phyloP scores from a whole-genome alignment of 1,140 invertebrate species.

The Metopolophium dirhodum region DNA sequence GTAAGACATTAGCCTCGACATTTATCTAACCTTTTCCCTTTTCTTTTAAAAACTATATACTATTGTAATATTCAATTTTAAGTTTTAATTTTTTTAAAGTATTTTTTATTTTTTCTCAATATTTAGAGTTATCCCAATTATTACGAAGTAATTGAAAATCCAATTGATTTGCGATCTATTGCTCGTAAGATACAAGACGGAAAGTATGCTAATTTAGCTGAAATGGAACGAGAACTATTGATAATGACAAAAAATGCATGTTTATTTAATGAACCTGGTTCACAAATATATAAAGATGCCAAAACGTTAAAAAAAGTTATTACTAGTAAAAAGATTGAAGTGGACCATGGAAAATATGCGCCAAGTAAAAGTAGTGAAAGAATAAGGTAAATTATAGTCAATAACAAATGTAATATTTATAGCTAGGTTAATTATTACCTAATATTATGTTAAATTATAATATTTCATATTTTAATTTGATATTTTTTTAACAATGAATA shows the following conservation, averaged over 20 bases:
- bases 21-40: not conserved
- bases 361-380: slow-evolving; percentile 58
- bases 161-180: slow-evolving; percentile 94
- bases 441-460: not conserved
- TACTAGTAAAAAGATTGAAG: slow-evolving; percentile 70
- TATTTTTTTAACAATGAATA: not conserved
- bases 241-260: slow-evolving; percentile 96
- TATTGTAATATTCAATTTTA: too few relatives aligned
- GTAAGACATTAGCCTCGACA: not conserved
- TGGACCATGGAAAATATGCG: slow-evolving; percentile 67
- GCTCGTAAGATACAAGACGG: slow-evolving; percentile 88
- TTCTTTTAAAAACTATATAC: not conserved
- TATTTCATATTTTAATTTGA: not conserved
- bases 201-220: slow-evolving; percentile 76
- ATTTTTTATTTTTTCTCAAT: slow-evolving; percentile 56
- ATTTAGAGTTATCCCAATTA: slow-evolving; percentile 91
- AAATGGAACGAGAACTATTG: slow-evolving; percentile 89
- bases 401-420: not conserved
- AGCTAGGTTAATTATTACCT: not conserved
- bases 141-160: slow-evolving; percentile 93
- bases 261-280: slow-evolving; percentile 94
- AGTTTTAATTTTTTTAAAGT: not conserved
- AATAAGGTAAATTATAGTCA: slow-evolving; percentile 56
- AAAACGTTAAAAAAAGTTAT: slow-evolving; percentile 84
- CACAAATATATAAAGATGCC: slow-evolving; percentile 95